phyloP scores from a whole-genome alignment of 2,888 invertebrate species.

The Maniola hyperantus region DNA sequence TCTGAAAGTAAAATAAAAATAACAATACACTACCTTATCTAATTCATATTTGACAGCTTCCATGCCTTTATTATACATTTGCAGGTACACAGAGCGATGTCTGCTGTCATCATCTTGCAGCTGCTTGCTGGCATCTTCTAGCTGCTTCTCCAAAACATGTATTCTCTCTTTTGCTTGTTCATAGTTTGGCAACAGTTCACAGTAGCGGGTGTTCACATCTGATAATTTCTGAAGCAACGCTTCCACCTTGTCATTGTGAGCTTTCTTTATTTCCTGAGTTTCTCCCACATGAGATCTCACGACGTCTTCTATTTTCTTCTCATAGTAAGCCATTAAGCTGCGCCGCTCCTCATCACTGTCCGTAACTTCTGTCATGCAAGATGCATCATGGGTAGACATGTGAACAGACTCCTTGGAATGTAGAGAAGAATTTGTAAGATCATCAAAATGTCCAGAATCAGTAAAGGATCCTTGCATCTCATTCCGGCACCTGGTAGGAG shows the following conservation, averaged over 20 bases:
- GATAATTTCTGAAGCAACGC: constrained; percentile 87
- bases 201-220: constrained; percentile 89
- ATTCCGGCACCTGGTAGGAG: constrained; percentile 72
- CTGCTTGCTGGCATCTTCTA: constrained; percentile 87
- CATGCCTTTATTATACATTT: constrained; percentile 92
- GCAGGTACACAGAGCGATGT: constrained; percentile 89
- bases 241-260: constrained; percentile 91
- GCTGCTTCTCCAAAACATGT: constrained; percentile 86
- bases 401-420: constrained; percentile 89
- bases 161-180: constrained; percentile 88
- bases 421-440: constrained; percentile 88
- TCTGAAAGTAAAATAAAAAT: neutral
- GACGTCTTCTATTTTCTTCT: constrained; percentile 89
- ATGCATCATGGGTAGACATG: constrained; percentile 80
- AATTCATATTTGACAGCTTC: constrained; percentile 89
- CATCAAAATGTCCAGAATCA: constrained; percentile 94
- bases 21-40: constrained; percentile 82
- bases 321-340: constrained; percentile 87
- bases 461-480: constrained; percentile 91
- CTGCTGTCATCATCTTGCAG: constrained; percentile 87
- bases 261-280: constrained; percentile 89
- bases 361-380: constrained; percentile 76
- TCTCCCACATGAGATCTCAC: constrained; percentile 83
- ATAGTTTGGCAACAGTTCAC: constrained; percentile 88
- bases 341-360: constrained; percentile 86